Conservation (phyloP, 2,113 vertebrate genomes). For the Eretmochelys imbricata region DNA sequence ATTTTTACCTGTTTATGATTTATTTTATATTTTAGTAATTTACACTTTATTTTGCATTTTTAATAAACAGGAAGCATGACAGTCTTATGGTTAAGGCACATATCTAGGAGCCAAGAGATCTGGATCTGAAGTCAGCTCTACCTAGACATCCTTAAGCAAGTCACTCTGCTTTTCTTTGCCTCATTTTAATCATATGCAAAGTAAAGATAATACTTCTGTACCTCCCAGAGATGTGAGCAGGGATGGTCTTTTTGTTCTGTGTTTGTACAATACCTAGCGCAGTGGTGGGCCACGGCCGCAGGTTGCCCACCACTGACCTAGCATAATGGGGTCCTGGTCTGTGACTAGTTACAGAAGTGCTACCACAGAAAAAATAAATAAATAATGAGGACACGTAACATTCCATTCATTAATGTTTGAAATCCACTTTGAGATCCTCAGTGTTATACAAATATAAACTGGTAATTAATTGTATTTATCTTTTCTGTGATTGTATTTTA, state of each 20-base stretch:
- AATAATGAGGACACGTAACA: background rate
- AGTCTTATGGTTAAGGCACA: background rate
- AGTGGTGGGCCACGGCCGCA: no score
- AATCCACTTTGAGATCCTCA: background rate
- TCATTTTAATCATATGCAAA: background rate
- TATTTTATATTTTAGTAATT: background rate
- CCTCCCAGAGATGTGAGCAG: no score
- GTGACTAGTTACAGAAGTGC: background rate
- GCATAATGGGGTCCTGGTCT: background rate
- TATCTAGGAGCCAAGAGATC: background rate
- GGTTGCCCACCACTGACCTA: no score
- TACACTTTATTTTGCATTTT: background rate
- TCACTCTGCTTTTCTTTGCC: background rate
- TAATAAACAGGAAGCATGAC: background rate
- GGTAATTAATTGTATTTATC: background rate
- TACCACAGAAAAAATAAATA: fast-evolving
- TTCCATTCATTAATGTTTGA: background rate
- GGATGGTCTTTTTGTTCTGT: no score
- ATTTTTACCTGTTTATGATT: background rate
- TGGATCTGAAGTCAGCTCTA: background rate
- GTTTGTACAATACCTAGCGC: no score
- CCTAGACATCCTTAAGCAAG: background rate
- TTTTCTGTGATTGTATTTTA: background rate
- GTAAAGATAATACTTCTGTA: background rate
- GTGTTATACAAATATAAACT: background rate